Evolutionary conservation across 2,113 vertebrate species (phyloP).

Genomic region (Opisthocomus hoazin): DNA sequence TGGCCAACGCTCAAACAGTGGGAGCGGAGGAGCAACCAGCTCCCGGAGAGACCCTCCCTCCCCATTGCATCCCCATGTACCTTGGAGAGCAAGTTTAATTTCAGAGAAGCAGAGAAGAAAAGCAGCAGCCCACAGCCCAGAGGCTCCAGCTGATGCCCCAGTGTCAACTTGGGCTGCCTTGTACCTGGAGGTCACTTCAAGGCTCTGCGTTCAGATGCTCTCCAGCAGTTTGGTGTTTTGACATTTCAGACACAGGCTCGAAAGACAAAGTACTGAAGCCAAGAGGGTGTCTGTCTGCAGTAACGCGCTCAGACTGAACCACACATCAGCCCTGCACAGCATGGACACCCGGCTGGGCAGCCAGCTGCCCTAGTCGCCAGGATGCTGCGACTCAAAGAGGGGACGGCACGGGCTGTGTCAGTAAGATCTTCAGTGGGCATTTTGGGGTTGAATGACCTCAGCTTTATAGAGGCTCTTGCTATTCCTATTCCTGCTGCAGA

Average conservation of each 20-base stretch:
- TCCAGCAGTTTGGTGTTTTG: not conserved
- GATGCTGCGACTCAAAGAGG: not conserved
- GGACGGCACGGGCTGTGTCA: not conserved
- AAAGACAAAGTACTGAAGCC: not conserved
- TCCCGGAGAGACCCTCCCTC: accelerated
- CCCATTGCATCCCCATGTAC: not conserved
- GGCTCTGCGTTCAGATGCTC: not conserved
- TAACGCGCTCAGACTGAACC: not conserved
- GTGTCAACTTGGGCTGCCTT: not conserved
- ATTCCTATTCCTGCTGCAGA: not conserved
- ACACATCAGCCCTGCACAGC: not conserved
- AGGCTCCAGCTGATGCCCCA: not conserved
- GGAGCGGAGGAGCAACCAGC: not conserved
- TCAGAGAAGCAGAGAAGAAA: not conserved
- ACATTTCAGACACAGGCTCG: not conserved
- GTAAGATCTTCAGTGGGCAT: not conserved
- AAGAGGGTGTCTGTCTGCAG: not conserved
- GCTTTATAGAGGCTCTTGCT: not conserved
- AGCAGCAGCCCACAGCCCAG: not conserved
- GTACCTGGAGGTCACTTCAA: not conserved
- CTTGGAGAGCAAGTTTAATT: not conserved
- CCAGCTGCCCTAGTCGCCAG: not conserved
- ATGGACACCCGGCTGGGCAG: not conserved
- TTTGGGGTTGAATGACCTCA: not conserved
- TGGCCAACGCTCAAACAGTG: not conserved